A percentile compares a stretch with the other conserved stretches of the same genome.
Evolutionary conservation across 2,888 invertebrate genomes (phyloP).

Genomic region (Mylabris sibirica): DNA sequence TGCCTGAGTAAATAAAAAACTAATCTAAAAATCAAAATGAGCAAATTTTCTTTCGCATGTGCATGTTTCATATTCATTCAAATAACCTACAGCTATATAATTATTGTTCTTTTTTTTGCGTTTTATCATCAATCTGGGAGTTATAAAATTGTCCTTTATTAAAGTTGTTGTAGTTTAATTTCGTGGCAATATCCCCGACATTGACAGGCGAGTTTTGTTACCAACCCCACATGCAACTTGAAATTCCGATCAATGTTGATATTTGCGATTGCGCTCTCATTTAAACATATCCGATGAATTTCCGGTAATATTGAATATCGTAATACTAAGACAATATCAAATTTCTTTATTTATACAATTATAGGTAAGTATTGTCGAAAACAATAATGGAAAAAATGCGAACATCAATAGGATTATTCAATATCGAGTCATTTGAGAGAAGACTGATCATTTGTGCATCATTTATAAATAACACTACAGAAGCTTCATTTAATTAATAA

Average conservation of each 20-base stretch:
- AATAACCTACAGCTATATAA: neutral
- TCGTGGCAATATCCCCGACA: slow-evolving; percentile 28
- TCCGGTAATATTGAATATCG: slow-evolving; percentile 11
- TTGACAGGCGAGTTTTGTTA: slow-evolving; percentile 25
- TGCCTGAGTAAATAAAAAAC: neutral
- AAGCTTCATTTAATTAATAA: too few species aligned
- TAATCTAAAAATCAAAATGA: neutral
- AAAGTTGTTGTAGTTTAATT: neutral
- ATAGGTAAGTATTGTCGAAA: too few species aligned
- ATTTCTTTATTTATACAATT: neutral
- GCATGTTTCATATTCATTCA: neutral
- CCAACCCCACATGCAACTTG: slow-evolving; percentile 35
- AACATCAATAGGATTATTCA: too few species aligned
- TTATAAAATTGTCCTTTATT: slow-evolving; percentile 3
- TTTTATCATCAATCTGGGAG: neutral
- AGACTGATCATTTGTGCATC: too few species aligned
- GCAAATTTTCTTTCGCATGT: neutral
- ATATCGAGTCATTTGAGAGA: neutral
- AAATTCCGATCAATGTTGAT: slow-evolving; percentile 33
- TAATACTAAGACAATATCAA: neutral
- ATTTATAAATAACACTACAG: too few species aligned
- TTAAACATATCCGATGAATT: slow-evolving; percentile 23
- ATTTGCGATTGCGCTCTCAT: slow-evolving; percentile 36
- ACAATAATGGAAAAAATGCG: too few species aligned
- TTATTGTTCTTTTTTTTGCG: neutral